Base-by-base conservation (phyloP, 2,888 invertebrate species). In the Acleris literana region DNA sequence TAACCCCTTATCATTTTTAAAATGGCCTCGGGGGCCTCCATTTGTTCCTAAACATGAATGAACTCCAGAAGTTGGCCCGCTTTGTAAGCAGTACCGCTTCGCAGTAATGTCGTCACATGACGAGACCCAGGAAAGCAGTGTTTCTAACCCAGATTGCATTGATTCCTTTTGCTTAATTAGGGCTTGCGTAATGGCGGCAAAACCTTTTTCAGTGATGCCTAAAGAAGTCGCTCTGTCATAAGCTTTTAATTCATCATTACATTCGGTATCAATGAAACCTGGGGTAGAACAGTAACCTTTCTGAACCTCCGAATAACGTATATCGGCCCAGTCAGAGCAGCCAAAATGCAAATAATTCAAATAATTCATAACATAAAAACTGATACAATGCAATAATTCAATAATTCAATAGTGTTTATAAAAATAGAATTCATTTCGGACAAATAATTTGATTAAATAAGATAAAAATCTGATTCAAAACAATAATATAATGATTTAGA, bases 1-100 rank as follows among this genome's bases (percentile, higher is more conserved):
- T 33, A 53, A n/a, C 25, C 53, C 33, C 17, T 13, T n/a, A 53
- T 53, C n/a, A 53, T 33, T 53, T 53, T 53, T 53, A 53, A 16
- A 17, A 29, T 29, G 2, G 29, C n/a, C 5, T 29, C 29, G 16
- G 53, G 29, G 16, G 29, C 53, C 29, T 53, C 2, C 33, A 53
- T 16, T 33, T n/a, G 33, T 29, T 29, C 29, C 52, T 25, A 52
- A 6, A 22, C 16, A 25, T 52, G 22, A 25, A 20, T 7, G 16
- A 52, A 52, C 2, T 52, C 5, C 5, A 25, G 6, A 2, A 52
- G 52, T 7, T 16, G 52, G 11, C 52, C 29, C 29, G 53, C 53
- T 29, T 29, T 29, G 53, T 29, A 53, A 6, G 33, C 18, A 48
- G 18, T 2, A 18, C 17, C 9, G 17, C 5, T 18, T n/a, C n/a